Base-by-base conservation (phyloP, 2,888 invertebrate species). In the Junonia oenone region DNA sequence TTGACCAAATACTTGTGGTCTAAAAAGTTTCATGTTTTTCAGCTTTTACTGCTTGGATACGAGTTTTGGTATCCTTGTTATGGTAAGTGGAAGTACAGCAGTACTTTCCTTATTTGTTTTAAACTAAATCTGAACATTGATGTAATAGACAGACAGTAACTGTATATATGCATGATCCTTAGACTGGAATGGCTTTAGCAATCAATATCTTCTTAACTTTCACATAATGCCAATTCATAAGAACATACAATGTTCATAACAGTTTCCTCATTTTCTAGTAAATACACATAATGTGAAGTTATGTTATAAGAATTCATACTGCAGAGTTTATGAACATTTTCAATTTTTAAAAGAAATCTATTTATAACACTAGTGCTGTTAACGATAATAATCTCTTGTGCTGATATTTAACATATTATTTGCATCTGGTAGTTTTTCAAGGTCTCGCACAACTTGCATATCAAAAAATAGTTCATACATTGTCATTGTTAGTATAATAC, bases 31-130 rank as follows among this genome's bases (percentile, higher is more conserved):
- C 60, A 83, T 90, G 83, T 87, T 90, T 90, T 90, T 90, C 90
- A 90, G 90, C 83, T 78, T 81, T 76, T 76, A 77, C 89, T 77
- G 73, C 83, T 88, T 76, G 81, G 89, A 86, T 85, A 86, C 85
- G 81, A 83, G 86, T 83, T 74, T 84, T 84, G 83, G 73, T 86
- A 82, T 78, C 80, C 76, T 75, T 76, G 75, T 76, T 72, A 87
- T 89, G 90, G 90, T 90, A 90, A 90, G 89, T 90, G 88, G 79
- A 81, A 79, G 89, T 89, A 88, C 86, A 58, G 56, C 64, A 67
- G 88, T 90, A 85, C 88, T 81, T 83, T 86, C 86, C 78, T 79
- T 67, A 33, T 68, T 70, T 72, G 62, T 61, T 68, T 57, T 57
- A 61, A 69, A 73, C 71, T 72, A 47, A 55, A 54, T 27, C 49